Base-by-base conservation (phyloP, 2,888 invertebrate species). In the Mayetiola destructor region DNA sequence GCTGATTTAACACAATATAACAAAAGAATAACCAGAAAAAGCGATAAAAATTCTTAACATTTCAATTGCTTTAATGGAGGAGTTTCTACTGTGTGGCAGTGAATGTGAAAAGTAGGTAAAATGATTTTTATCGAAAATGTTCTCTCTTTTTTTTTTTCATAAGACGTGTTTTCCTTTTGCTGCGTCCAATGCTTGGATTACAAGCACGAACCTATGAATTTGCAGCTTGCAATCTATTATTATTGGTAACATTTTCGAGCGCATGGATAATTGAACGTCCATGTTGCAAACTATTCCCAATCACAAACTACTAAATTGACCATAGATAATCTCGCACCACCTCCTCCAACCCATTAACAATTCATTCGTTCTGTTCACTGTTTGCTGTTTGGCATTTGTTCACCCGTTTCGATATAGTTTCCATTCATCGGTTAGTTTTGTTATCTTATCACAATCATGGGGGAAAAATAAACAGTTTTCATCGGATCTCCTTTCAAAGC, bases 11-110 rank as follows among this genome's bases (percentile, higher is more conserved):
- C 16, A 42, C 16, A 27, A 48, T 48, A 14, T 23, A 16, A 48
- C 48, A 48, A 48, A 27, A 48, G 27, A 48, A 27, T 48, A 48
- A 27, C 27, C 27, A 27, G 48, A 27, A 23, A 42, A 12, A 39
- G 20, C 16, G 4, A 18, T 6, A 39, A 16, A 39, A 20, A 42
- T 12, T 23, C 23, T 42, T 23, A 42, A 42, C 23, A 27, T 27
- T 2, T 48, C 48, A 48, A 48, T 48, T 48, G 48, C 48, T 48
- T 16, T n/a, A n/a, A n/a, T n/a, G n/a, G n/a, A 16, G 12, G 14
- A 48, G 27, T 48, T 48, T 48, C 48, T 48, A 48, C 48, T 48
- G 48, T 16, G 48, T 48, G 48, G 48, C 27, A n/a, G n/a, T 48
- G 27, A 48, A 27, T 48, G 27, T 48, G 27, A 27, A n/a, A 48